These are phyloP conservation scores for Acanthopagrus latus DNA, from an alignment of 2,797 vertebrate genomes.

Conservation along the genomic window DNA sequence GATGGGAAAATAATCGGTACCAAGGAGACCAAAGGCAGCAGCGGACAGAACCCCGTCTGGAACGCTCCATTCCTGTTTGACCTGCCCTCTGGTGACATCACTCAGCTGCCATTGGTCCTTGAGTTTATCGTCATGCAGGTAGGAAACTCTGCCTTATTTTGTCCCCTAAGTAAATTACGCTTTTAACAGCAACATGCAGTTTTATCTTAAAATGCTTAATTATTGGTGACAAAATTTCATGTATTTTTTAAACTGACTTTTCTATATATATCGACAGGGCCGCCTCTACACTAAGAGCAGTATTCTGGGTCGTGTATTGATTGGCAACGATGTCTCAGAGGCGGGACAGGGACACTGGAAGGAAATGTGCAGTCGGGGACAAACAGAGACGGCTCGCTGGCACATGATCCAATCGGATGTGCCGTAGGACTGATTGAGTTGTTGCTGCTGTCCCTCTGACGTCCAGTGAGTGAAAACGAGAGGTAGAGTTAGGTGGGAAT, in stretches of 20 bases:
- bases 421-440: conserved; percentile 29
- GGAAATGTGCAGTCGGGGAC: conserved; percentile 84
- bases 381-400: conserved; percentile 86
- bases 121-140: conserved; percentile 91
- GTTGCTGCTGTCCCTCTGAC: neutral
- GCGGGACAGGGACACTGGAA: conserved; percentile 85
- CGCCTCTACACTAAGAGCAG: conserved; percentile 85
- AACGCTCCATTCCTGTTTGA: conserved; percentile 90
- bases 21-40: conserved; percentile 86
- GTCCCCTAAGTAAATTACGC: neutral
- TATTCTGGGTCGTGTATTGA: conserved; percentile 80
- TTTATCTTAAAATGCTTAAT: neutral
- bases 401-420: conserved; percentile 79
- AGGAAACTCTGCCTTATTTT: neutral
- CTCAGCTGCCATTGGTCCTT: conserved; percentile 76
- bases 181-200: neutral
- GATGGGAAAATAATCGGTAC: conserved; percentile 81
- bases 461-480: neutral
- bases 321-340: conserved; percentile 74
- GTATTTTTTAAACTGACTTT: neutral
- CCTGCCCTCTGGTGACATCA: conserved; percentile 83
- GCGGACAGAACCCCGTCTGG: conserved; percentile 86
- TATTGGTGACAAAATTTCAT: neutral
- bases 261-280: conserved; percentile 71
- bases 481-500: neutral